Conservation (phyloP, 1,140 invertebrate species). For the Galleria mellonella region DNA sequence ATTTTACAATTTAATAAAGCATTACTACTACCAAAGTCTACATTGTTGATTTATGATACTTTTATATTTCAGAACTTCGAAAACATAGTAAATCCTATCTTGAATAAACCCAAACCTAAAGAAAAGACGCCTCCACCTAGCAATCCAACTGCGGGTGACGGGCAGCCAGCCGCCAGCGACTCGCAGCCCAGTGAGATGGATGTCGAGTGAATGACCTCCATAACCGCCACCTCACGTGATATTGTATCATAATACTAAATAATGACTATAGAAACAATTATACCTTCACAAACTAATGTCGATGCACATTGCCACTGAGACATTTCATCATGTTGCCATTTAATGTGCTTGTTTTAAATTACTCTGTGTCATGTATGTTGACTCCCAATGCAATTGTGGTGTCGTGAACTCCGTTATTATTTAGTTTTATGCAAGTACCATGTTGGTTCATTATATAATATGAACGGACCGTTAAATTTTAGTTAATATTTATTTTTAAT, state of each 20-base stretch:
- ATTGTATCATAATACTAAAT: slow-evolving; percentile 24
- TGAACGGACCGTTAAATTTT: neutral
- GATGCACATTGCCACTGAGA: neutral
- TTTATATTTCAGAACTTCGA: slow-evolving; percentile 77
- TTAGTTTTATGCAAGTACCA: too few relatives aligned
- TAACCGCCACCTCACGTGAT: slow-evolving; percentile 1
- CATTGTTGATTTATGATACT: neutral
- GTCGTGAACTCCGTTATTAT: too few relatives aligned
- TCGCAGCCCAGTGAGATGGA: slow-evolving; percentile 57
- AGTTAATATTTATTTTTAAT: slow-evolving; percentile 32
- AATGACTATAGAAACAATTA: slow-evolving; percentile 11
- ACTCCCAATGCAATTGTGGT: too few relatives aligned
- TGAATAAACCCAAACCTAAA: slow-evolving; percentile 92
- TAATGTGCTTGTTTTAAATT: too few relatives aligned
- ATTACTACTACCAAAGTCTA: too few relatives aligned
- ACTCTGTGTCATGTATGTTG: too few relatives aligned
- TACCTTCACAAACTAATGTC: too few relatives aligned
- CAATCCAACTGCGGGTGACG: slow-evolving; percentile 42
- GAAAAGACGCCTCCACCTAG: slow-evolving; percentile 75
- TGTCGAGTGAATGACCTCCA: slow-evolving; percentile 45
- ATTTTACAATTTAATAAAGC: too few relatives aligned
- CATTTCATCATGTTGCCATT: neutral
- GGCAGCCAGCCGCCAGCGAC: slow-evolving; percentile 24
- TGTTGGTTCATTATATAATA: too few relatives aligned
- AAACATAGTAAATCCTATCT: slow-evolving; percentile 80